phyloP scores from a whole-genome alignment of 2,797 vertebrate genomes.

The Myotis planiceps region DNA sequence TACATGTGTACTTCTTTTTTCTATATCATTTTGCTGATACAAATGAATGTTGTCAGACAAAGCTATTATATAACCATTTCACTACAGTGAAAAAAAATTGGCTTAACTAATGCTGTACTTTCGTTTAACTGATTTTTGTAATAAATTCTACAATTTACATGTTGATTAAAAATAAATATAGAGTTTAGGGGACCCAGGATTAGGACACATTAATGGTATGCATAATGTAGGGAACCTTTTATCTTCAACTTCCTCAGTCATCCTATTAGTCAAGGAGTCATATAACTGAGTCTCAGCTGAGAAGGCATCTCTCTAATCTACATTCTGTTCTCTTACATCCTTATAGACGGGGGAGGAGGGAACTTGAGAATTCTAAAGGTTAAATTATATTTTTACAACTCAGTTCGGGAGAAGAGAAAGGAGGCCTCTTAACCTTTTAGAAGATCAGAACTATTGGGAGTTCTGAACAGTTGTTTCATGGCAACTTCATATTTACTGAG shows the following conservation, averaged over 20 bases:
- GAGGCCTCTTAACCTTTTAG: background rate
- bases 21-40: conserved; percentile 5
- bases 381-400: conserved; percentile 24
- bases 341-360: background rate
- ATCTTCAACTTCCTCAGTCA: background rate
- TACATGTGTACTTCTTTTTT: background rate
- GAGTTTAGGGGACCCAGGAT: background rate
- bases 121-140: conserved; percentile 43
- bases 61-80: conserved; percentile 22
- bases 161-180: conserved; percentile 31
- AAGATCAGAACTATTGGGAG: background rate
- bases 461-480: conserved; percentile 45
- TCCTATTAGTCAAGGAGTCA: conserved; percentile 26
- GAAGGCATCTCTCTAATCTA: background rate
- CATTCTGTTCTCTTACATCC: background rate
- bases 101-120: conserved; percentile 30
- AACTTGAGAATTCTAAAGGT: background rate
- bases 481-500: background rate
- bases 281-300: background rate
- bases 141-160: background rate
- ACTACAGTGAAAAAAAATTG: conserved; percentile 53
- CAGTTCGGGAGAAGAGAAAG: background rate
- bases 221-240: background rate
- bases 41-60: conserved; percentile 53
- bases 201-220: background rate